These are phyloP conservation scores for Stigmatopora nigra DNA, from an alignment of 2,113 vertebrate species.

Conservation along the genomic window DNA sequence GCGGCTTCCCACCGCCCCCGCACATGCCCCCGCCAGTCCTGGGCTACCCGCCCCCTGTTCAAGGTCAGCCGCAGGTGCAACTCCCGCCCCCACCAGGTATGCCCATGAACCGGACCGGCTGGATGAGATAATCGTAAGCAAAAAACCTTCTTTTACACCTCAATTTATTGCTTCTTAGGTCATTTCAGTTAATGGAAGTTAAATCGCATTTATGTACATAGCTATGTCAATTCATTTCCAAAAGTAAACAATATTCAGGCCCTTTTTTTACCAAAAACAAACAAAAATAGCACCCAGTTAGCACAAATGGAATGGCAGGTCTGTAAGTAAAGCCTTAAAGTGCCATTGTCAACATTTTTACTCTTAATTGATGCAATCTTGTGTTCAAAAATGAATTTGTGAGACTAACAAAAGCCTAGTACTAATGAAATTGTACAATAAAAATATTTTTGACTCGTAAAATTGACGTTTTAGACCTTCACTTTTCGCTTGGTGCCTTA, in stretches of 20 bases:
- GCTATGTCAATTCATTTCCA: too few species aligned
- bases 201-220: too few species aligned
- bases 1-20: constrained; percentile 77
- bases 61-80: constrained; percentile 85
- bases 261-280: constrained; percentile 17
- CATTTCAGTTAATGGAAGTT: too few species aligned
- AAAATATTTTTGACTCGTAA: too few species aligned
- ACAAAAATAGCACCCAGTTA: constrained; percentile 6
- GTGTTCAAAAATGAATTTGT: too few species aligned
- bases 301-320: too few species aligned
- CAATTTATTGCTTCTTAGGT: neutral
- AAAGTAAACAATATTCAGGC: too few species aligned
- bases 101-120: constrained; percentile 84
- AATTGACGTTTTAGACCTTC: neutral
- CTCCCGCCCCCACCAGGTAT: constrained; percentile 88
- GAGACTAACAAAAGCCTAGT: too few species aligned
- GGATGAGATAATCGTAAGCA: constrained; percentile 87
- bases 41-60: constrained; percentile 83
- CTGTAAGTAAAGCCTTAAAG: too few species aligned
- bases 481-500: neutral
- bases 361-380: too few species aligned
- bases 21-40: constrained; percentile 83
- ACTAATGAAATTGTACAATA: too few species aligned
- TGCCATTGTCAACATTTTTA: too few species aligned
- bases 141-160: neutral